Evolutionary conservation across 1,140 invertebrate genomes (phyloP), one percentile per base, ranked within the genome.

Genomic region (Drosophila jambulina): DNA sequence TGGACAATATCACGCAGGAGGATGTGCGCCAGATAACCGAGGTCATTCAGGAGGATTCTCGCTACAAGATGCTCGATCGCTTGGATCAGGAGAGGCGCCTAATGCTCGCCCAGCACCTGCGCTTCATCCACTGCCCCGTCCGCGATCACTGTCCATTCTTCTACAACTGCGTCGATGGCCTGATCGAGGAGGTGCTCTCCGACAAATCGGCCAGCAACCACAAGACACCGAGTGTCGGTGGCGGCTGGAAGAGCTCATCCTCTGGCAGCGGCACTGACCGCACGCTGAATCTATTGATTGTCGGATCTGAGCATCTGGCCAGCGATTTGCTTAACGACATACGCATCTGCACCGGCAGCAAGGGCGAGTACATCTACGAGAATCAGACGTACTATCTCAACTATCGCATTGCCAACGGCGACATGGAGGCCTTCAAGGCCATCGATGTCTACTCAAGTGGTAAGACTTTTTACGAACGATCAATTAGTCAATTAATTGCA

Each of bases 91-190:
- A 99, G 87, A 94, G 98, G 74, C 98, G 98, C 90, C 93, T 99
- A 64, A 98, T 99, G 95, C 94, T 99, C 27, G 97, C 99, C 72
- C 98, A 98, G 92, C 98, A 99, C 93, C 94, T 99, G 29, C 98
- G 98, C 56, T 99, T 99, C 93, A 96, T 99, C 49, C 98, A 99
- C 93, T 98, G 97, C 93, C 98, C 98, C 15, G 97, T 98, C 87
- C 94, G 97, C 36, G 98, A 99, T 93, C 97, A 98, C 92, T 99
- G 98, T 93, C 98, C 97, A 23, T 97, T 97, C 43, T 97, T 96
- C 93, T 95, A 96, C 61, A 96, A 97, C 93, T 99, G 98, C 93
- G 96, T 98, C 93, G 98, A 99, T 93, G 95, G 95, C 54, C 92
- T 97, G n/a, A 96, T 97, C 79, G 96, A 96, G 93, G 93, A 96